Percentiles rank a stretch among this genome's conserved stretches.
phyloP scores from a whole-genome alignment of 2,113 vertebrate genomes.

The Sinocyclocheilus grahami region DNA sequence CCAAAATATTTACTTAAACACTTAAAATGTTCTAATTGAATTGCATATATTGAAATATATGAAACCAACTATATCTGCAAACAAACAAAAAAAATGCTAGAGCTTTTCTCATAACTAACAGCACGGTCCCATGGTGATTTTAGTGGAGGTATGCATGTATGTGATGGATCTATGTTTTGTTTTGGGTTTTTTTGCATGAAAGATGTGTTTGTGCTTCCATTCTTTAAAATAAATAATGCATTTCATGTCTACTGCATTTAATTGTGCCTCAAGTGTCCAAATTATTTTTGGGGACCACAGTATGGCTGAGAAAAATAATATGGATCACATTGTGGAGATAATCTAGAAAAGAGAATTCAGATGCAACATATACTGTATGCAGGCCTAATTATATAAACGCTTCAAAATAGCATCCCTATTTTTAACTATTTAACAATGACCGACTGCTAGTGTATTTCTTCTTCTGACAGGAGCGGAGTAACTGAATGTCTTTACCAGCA shows the following conservation, averaged over 20 bases:
- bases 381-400: not conserved
- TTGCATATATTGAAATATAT: not conserved
- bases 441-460: not conserved
- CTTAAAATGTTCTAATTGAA: not conserved
- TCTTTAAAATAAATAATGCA: not conserved
- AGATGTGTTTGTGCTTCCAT: not conserved
- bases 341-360: not conserved
- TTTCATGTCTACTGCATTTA: not conserved
- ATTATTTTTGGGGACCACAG: not conserved
- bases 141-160: not conserved
- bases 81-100: not conserved
- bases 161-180: too few species aligned
- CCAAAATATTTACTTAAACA: not conserved
- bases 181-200: not conserved
- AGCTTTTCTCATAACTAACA: not conserved
- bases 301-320: not conserved
- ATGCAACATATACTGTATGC: not conserved
- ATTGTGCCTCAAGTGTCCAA: not conserved
- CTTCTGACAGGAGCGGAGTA: not conserved
- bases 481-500: constrained; percentile 73
- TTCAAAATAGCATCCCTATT: not conserved
- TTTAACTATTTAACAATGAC: not conserved
- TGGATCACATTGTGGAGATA: not conserved
- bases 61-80: not conserved
- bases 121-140: not conserved